Conservation (phyloP, 2,797 vertebrate genomes). For the Propithecus deckenii region DNA sequence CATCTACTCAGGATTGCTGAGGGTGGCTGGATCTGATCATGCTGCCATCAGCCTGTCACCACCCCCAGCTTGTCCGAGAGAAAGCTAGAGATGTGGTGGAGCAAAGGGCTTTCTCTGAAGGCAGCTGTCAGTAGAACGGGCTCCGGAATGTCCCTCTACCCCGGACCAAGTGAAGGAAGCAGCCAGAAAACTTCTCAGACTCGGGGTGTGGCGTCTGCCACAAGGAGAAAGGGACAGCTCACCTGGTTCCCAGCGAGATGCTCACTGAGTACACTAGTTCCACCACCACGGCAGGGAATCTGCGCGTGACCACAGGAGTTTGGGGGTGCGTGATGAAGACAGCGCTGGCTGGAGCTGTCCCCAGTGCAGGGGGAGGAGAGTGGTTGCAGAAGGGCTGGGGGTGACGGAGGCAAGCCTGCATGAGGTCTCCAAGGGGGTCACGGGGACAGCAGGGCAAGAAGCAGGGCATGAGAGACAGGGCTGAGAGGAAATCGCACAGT, state of each 20-base stretch:
- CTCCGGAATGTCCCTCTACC: background rate
- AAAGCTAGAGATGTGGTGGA: background rate
- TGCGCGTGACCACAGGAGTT: background rate
- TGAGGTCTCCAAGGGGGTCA: background rate
- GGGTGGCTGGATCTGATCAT: background rate
- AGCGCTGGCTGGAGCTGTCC: background rate
- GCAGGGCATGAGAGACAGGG: background rate
- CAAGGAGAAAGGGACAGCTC: background rate
- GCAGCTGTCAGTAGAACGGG: background rate
- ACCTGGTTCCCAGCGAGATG: background rate
- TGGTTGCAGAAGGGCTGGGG: no score
- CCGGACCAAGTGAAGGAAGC: background rate
- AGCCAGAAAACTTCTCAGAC: background rate
- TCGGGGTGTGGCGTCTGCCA: background rate
- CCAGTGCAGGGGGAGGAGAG: background rate
- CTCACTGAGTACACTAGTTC: background rate
- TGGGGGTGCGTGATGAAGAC: background rate
- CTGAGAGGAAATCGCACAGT: rapidly evolving
- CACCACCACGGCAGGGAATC: background rate
- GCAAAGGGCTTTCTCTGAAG: background rate
- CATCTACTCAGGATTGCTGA: background rate
- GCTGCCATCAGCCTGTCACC: background rate
- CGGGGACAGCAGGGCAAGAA: background rate
- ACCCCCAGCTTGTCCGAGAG: background rate
- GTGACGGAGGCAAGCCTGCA: background rate